These are phyloP conservation scores for Prorops nasuta DNA, from an alignment of 1,140 invertebrate genomes.

Conservation along the genomic window DNA sequence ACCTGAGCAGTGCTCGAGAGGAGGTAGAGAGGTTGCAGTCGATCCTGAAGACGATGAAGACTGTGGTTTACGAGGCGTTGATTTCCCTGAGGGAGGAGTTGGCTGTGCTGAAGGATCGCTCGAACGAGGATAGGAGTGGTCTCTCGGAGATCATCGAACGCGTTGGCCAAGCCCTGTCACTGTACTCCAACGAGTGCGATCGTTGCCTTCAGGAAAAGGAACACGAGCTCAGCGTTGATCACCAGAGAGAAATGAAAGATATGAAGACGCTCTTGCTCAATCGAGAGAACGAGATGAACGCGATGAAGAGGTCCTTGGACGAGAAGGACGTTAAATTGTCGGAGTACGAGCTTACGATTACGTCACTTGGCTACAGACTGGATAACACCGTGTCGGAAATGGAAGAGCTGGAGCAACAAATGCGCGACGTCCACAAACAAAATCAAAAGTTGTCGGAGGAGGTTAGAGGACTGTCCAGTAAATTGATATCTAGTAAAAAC, in stretches of 20 bases:
- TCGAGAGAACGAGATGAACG: constrained; percentile 62
- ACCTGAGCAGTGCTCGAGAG: constrained; percentile 47
- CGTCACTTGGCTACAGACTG: too few relatives aligned
- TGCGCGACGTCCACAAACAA: too few relatives aligned
- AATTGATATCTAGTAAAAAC: constrained; percentile 44
- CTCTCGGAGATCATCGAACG: constrained; percentile 58
- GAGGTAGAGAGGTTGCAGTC: constrained; percentile 49
- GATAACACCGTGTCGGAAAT: constrained; percentile 37
- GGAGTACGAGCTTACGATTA: constrained; percentile 44
- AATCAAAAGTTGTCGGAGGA: constrained; percentile 46
- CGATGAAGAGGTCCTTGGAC: constrained; percentile 36
- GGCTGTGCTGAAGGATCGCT: constrained; percentile 56
- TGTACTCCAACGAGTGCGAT: constrained; percentile 57
- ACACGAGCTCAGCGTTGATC: constrained; percentile 63
- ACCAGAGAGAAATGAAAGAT: constrained; percentile 66
- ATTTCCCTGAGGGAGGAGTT: constrained; percentile 63
- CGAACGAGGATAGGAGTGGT: constrained; percentile 55
- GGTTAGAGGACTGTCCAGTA: constrained; percentile 32
- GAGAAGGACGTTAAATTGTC: constrained; percentile 42
- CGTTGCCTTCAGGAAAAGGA: constrained; percentile 60
- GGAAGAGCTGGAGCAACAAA: too few relatives aligned
- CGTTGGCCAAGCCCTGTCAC: constrained; percentile 57
- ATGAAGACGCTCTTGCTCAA: constrained; percentile 57
- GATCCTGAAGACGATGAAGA: constrained; percentile 40
- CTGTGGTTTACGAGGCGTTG: constrained; percentile 52